Evolutionary conservation across 2,113 vertebrate genomes (phyloP).

Genomic region (Murina feae): DNA sequence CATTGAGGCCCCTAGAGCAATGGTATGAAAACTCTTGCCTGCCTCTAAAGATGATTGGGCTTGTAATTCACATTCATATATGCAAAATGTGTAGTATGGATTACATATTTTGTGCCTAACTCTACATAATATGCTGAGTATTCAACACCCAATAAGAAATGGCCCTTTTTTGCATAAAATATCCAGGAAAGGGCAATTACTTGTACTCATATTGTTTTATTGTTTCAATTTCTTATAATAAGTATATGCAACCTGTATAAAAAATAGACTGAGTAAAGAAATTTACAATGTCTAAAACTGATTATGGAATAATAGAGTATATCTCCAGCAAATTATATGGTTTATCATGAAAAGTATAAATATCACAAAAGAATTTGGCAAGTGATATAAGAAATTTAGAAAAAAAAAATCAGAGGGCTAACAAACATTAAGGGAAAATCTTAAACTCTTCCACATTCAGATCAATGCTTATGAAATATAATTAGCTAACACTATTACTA

Average conservation of each 20-base stretch:
- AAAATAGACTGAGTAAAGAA: neutral
- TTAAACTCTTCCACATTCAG: neutral
- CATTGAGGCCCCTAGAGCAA: too few species aligned
- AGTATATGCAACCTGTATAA: neutral
- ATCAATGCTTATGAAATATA: neutral
- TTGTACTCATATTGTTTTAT: neutral
- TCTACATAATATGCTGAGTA: neutral
- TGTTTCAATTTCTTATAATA: neutral
- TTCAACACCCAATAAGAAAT: neutral
- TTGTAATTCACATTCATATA: neutral
- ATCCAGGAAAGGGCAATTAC: neutral
- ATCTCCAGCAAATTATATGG: neutral
- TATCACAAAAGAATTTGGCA: neutral
- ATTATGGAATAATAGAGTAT: neutral
- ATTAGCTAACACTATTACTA: neutral
- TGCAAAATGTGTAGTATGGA: neutral
- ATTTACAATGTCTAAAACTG: neutral
- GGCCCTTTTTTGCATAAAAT: neutral
- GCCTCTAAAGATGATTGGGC: neutral
- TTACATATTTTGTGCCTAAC: neutral
- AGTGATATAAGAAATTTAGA: neutral
- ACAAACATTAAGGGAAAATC: neutral
- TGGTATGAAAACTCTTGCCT: neutral
- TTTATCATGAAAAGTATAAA: neutral
- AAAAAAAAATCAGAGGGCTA: neutral